Conservation (phyloP, 2,888 invertebrate genomes). For the Synanthedon tipuliformis region DNA sequence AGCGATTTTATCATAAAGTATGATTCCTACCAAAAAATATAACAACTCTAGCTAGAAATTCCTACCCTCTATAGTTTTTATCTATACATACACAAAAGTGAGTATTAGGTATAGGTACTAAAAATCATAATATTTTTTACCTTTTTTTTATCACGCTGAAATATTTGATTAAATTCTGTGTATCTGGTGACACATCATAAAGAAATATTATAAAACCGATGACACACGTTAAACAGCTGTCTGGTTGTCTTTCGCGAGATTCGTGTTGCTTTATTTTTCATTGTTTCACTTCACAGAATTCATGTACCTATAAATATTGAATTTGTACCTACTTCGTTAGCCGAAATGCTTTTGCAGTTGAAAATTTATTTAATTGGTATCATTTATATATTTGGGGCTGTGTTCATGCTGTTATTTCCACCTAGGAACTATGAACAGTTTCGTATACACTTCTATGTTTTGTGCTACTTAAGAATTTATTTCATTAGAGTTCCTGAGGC, state of each 20-base stretch:
- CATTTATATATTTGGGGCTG: constrained; percentile 41
- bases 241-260: neutral
- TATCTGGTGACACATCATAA: no score
- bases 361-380: constrained; percentile 46
- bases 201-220: no score
- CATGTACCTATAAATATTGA: neutral
- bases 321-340: neutral
- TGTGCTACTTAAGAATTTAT: neutral
- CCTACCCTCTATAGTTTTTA: no score
- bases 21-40: no score
- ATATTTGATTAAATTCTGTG: no score
- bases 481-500: neutral
- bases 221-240: no score
- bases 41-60: no score
- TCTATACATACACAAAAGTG: no score
- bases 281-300: neutral
- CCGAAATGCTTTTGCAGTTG: constrained; percentile 47
- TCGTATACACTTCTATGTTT: constrained; percentile 10
- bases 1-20: no score
- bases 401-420: constrained; percentile 50
- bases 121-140: no score
- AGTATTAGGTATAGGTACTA: no score
- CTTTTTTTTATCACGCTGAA: no score
- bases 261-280: neutral
- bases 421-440: constrained; percentile 53